Conservation (phyloP, 2,113 vertebrate species). For the Scomber scombrus region DNA sequence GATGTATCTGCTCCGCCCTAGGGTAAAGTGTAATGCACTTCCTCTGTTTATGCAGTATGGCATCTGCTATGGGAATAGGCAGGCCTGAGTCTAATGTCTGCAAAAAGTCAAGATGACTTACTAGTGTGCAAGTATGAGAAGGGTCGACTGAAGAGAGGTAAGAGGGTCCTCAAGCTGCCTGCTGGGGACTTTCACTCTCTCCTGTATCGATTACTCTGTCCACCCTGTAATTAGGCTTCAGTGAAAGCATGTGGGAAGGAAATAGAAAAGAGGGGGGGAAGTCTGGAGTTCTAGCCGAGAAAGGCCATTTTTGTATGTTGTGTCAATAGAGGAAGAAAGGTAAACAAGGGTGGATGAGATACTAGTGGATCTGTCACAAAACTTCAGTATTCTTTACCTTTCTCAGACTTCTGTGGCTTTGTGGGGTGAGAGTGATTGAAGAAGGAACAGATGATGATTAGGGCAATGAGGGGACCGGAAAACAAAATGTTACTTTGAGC, state of each 20-base stretch:
- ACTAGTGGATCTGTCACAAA: slow-evolving; percentile 52
- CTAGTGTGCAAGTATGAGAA: slow-evolving; percentile 63
- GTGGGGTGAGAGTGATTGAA: slow-evolving; percentile 31
- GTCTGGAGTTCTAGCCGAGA: slow-evolving; percentile 43
- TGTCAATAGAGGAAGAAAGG: slow-evolving; percentile 76
- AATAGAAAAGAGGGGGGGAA: slow-evolving; percentile 55
- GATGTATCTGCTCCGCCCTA: slow-evolving; percentile 19
- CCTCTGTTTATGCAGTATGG: slow-evolving; percentile 61
- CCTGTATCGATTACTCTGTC: slow-evolving; percentile 82
- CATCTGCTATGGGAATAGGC: slow-evolving; percentile 41
- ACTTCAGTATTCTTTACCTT: slow-evolving; percentile 52
- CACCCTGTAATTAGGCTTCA: slow-evolving; percentile 81
- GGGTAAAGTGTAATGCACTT: slow-evolving; percentile 67
- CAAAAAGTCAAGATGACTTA: slow-evolving; percentile 77
- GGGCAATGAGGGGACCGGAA: slow-evolving; percentile 14
- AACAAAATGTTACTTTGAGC: slow-evolving; percentile 62
- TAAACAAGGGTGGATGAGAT: slow-evolving; percentile 72
- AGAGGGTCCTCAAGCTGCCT: slow-evolving; percentile 72
- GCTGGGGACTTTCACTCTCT: slow-evolving; percentile 79
- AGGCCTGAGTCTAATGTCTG: slow-evolving; percentile 62
- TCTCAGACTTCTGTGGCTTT: slow-evolving; percentile 22
- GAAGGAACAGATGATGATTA: slow-evolving; percentile 50
- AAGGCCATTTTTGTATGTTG: slow-evolving; percentile 70
- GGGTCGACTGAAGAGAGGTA: slow-evolving; percentile 57
- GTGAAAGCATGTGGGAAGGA: slow-evolving; percentile 71